Conservation (phyloP, 2,888 invertebrate genomes). For the Byasa hedistus region DNA sequence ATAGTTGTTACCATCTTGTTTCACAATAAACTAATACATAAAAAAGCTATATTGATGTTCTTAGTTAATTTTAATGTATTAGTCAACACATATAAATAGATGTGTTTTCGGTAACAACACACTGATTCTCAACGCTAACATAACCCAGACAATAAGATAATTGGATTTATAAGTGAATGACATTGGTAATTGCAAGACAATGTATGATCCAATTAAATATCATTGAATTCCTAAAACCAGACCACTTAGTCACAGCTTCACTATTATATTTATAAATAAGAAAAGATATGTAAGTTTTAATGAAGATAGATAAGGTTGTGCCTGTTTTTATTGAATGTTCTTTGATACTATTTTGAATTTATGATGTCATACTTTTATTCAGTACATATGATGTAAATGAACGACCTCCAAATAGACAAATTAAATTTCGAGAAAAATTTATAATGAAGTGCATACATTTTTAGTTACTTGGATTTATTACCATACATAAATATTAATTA, state of each 20-base stretch:
- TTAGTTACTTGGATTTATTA: neutral
- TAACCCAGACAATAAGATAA: slow-evolving; percentile 13
- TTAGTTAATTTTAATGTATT: too few relatives aligned
- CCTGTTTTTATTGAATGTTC: slow-evolving; percentile 38
- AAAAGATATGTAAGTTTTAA: too few relatives aligned
- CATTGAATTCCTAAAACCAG: neutral
- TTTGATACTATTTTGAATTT: slow-evolving; percentile 71
- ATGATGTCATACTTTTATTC: slow-evolving; percentile 62
- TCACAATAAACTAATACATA: too few relatives aligned
- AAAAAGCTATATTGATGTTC: too few relatives aligned
- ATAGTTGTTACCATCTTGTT: too few relatives aligned
- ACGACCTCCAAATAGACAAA: slow-evolving; percentile 7
- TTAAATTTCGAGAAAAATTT: neutral
- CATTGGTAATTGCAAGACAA: slow-evolving; percentile 10
- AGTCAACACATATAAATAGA: too few relatives aligned
- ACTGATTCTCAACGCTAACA: too few relatives aligned
- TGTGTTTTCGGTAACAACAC: too few relatives aligned
- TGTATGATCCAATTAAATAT: slow-evolving; percentile 16
- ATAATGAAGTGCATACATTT: neutral
- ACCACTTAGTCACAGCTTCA: too few relatives aligned
- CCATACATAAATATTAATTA: neutral
- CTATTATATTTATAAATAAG: too few relatives aligned
- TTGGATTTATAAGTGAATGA: slow-evolving; percentile 17
- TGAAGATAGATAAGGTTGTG: too few relatives aligned
- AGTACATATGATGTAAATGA: slow-evolving; percentile 55